Evolutionary conservation across 2,888 invertebrate species (phyloP), one percentile per base, ranked within the genome.

Genomic region (Notodonta ziczac): DNA sequence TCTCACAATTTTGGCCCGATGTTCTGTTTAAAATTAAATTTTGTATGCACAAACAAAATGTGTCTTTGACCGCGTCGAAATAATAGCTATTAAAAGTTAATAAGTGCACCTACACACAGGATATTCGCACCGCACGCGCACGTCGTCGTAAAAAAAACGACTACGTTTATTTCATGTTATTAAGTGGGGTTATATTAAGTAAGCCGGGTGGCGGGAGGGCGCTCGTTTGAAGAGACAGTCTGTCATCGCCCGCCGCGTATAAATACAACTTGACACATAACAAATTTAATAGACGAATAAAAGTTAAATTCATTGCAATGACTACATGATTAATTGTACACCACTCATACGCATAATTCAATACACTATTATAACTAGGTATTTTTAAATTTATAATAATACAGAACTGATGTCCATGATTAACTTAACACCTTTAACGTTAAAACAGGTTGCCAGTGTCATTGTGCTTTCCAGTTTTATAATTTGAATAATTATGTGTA

Each of bases 231-330:
- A 67, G 76, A 73, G 67, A 70, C 68, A 61, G 57, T 63, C 65
- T 78, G 81, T 81, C 81, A 80, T 69, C 81, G 72, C 61, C 58
- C n/a, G 60, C 65, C 59, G 69, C 58, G 68, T 73, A 72, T 74
- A 77, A 78, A 77, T 76, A 77, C 76, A 74, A 70, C 75, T 69
- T 67, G 72, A 74, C 67, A 68, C 46, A 61, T 73, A 76, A 76
- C 75, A 71, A 72, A 80, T 72, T 76, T 79, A 76, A 81, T 76
- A 70, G 70, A 71, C 69, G 69, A 71, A 61, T 71, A 70, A 62
- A 67, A 61, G 56, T 67, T 52, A 70, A 70, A 72, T 70, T 72
- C 66, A 65, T 69, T 69, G 68, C 66, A 63, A 62, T 67, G 62
- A 63, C 65, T 70, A 69, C 71, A 65, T 64, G 57, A 65, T 50